phyloP scores from a whole-genome alignment of 1,140 invertebrate species.

The Achatina immaculata region DNA sequence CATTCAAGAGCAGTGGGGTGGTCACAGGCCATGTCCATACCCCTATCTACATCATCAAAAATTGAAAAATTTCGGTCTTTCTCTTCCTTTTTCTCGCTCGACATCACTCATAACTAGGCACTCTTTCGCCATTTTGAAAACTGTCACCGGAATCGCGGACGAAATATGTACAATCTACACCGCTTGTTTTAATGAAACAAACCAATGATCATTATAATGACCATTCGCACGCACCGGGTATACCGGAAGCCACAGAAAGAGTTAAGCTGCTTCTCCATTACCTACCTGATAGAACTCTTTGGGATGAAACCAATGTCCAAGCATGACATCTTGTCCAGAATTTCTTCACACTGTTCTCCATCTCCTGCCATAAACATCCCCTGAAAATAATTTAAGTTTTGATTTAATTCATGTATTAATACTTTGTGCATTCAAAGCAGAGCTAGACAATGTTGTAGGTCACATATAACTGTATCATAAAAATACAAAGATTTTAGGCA shows the following conservation, averaged over 20 bases:
- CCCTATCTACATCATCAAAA: no score
- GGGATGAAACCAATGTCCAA: constrained; percentile 59
- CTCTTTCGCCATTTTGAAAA: no score
- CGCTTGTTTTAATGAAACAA: no score
- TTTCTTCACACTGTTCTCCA: constrained; percentile 60
- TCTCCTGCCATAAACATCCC: constrained; percentile 49
- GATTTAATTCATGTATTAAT: not conserved
- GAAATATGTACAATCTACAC: no score
- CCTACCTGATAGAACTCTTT: constrained; percentile 64
- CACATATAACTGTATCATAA: not conserved
- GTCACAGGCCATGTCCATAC: no score
- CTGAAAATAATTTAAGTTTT: constrained; percentile 35
- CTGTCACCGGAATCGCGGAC: no score
- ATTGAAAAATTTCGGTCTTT: no score
- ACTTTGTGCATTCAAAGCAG: not conserved
- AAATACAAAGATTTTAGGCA: not conserved
- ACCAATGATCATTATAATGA: no score
- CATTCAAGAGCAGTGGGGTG: no score
- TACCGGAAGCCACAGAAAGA: not conserved
- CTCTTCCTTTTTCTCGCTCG: no score
- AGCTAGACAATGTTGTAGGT: not conserved
- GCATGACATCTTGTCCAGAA: constrained; percentile 57
- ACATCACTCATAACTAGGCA: no score
- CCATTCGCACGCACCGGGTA: no score
- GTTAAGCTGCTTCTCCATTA: not conserved